Conservation (phyloP, 2,113 vertebrate genomes). For the Scortum barcoo region DNA sequence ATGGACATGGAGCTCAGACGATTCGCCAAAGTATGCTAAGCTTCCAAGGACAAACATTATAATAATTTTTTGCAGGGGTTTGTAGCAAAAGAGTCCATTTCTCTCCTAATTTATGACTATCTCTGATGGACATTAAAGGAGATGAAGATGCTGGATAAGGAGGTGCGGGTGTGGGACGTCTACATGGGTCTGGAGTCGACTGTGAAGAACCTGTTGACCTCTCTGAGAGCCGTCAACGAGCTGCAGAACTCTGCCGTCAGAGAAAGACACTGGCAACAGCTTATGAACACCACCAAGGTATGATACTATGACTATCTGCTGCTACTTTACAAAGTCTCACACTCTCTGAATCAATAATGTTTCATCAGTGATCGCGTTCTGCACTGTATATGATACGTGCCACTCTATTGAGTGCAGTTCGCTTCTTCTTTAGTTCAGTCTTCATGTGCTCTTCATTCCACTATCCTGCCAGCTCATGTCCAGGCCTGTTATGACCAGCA, state of each 20-base stretch:
- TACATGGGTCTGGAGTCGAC: constrained; percentile 79
- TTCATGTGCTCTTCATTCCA: constrained; percentile 1
- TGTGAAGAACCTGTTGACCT: constrained; percentile 83
- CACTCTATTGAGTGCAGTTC: background rate
- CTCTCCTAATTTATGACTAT: background rate
- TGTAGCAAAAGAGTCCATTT: background rate
- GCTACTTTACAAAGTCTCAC: constrained; percentile 1
- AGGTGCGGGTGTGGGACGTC: constrained; percentile 80
- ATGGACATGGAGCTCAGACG: constrained; percentile 89
- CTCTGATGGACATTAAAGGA: constrained; percentile 68
- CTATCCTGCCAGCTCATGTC: constrained; percentile 5
- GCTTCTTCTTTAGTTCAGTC: constrained; percentile 15
- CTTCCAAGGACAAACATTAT: background rate
- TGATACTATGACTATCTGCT: background rate
- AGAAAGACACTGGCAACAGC: constrained; percentile 84
- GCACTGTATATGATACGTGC: background rate
- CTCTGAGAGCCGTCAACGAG: constrained; percentile 85
- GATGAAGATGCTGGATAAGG: constrained; percentile 87
- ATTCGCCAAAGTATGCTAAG: constrained; percentile 85
- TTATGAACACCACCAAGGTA: constrained; percentile 84
- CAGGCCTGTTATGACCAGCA: constrained; percentile 28
- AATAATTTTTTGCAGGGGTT: background rate
- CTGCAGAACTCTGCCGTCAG: constrained; percentile 81
- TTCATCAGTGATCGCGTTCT: constrained; percentile 1
- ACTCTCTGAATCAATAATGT: constrained; percentile 7